Evolutionary conservation across 2,113 vertebrate genomes (phyloP), one percentile per base, ranked within the genome.

Genomic region (Illadopsis cleaveri): DNA sequence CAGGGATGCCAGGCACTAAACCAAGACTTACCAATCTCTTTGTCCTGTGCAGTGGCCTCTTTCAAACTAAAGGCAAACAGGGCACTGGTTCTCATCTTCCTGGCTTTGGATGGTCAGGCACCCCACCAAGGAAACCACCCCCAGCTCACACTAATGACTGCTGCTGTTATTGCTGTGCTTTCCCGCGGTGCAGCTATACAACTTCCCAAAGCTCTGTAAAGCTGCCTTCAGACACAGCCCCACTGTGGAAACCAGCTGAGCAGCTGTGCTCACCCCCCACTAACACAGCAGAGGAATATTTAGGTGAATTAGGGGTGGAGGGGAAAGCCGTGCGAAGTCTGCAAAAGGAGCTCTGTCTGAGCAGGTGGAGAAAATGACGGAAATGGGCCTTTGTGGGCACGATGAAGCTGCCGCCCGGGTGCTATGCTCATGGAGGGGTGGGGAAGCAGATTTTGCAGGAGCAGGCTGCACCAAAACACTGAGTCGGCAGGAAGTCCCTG

Each of bases 341-440:
- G 66, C 38, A 70, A 85, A 85, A 95, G 72, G 28, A 90, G 37
- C 24, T 58, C 37, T 22, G 79, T 58, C 37, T 22, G 79, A 85
- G 71, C 71, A 64, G 64, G 92, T 44, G 64, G 85, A 90, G 56
- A 24, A 76, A 81, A 58, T 30, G 50, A 70, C 24, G 64, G 61
- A 88, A 88, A 76, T 8, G 53, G 48, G 42, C 9, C 40, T 92
- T 88, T 33, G 25, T 62, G 82, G 78, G 38, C 35, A 47, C 6
- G 10, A 89, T 82, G 88, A 81, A 93, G 90, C 64, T 94, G 90
- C 86, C 90, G 75, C 35, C n/a, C 0, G 0, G 33, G 51, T 6
- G 0, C 61, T 35, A 78, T 0, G 0, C 40, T 82, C 23, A 11
- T 12, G 1, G 50, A 83, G 38, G 2, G 0, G 23, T 1, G 0